Evolutionary conservation across 2,888 invertebrate genomes (phyloP).

Genomic region (Uloborus plumipes): DNA sequence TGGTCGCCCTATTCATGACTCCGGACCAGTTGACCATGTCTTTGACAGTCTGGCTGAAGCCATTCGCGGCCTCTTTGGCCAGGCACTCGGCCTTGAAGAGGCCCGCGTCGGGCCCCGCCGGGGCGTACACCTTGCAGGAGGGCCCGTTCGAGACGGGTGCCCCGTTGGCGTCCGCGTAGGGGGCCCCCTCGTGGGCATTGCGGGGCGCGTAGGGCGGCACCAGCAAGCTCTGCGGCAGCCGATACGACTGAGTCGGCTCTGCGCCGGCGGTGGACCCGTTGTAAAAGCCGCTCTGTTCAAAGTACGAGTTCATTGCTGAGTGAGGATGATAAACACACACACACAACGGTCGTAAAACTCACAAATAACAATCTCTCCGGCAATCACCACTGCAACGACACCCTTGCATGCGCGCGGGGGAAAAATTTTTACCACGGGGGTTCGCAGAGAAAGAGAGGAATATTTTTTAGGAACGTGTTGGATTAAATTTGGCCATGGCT

Average conservation of each 20-base stretch:
- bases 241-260: conserved; percentile 79
- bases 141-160: conserved; percentile 37
- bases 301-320: conserved; percentile 89
- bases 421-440: conserved; percentile 10
- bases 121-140: conserved; percentile 66
- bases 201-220: conserved; percentile 80
- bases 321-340: too few species aligned
- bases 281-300: conserved; percentile 96
- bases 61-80: conserved; percentile 64
- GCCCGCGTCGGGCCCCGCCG: conserved; percentile 39
- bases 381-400: conserved; percentile 13
- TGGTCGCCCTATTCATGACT: conserved; percentile 41
- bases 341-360: background rate
- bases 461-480: conserved; percentile 35
- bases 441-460: background rate
- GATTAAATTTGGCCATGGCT: conserved; percentile 63
- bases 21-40: conserved; percentile 63
- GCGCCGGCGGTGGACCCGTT: conserved; percentile 84
- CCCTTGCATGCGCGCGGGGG: conserved; percentile 4
- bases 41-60: conserved; percentile 64
- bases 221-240: conserved; percentile 83
- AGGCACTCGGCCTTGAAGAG: conserved; percentile 66
- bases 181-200: conserved; percentile 49
- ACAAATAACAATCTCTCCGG: conserved; percentile 23
- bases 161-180: conserved; percentile 51